Percentiles rank a stretch among this genome's conserved stretches.
Evolutionary conservation across 2,797 vertebrate species (phyloP).

Genomic region (Enteromius viviparus): DNA sequence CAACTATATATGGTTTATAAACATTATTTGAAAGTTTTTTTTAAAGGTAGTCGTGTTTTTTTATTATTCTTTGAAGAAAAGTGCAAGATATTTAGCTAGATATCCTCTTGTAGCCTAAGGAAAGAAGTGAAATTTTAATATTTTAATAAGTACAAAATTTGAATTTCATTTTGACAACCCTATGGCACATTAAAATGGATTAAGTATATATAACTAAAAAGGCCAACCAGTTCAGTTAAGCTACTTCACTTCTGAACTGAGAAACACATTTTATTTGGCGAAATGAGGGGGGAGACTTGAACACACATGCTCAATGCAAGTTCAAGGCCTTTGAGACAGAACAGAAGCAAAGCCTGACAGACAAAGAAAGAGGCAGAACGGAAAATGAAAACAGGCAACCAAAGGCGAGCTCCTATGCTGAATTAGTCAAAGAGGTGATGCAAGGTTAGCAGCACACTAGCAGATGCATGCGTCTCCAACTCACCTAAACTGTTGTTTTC

Average conservation of each 20-base stretch:
- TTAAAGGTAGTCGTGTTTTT: too few species aligned
- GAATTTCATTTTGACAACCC: too few species aligned
- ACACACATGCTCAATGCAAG: constrained; percentile 41
- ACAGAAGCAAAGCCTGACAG: constrained; percentile 34
- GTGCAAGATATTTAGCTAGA: too few species aligned
- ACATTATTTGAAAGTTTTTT: too few species aligned
- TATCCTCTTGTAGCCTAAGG: too few species aligned
- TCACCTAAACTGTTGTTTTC: constrained; percentile 98
- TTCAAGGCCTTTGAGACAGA: constrained; percentile 34
- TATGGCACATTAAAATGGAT: not conserved
- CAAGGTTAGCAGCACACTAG: constrained; percentile 51
- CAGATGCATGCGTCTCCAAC: constrained; percentile 67
- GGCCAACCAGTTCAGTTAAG: not conserved
- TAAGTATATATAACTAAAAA: not conserved
- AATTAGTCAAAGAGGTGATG: constrained; percentile 57
- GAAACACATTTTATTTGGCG: not conserved
- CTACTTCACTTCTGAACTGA: not conserved
- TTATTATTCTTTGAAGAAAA: too few species aligned
- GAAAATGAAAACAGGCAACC: constrained; percentile 41
- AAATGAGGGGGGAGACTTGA: not conserved
- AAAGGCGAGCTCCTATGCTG: constrained; percentile 60
- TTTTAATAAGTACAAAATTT: too few species aligned
- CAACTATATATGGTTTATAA: too few species aligned
- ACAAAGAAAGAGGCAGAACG: constrained; percentile 36
- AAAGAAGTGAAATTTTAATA: too few species aligned